phyloP scores from a whole-genome alignment of 2,113 vertebrate genomes.

The Cathartes aura region DNA sequence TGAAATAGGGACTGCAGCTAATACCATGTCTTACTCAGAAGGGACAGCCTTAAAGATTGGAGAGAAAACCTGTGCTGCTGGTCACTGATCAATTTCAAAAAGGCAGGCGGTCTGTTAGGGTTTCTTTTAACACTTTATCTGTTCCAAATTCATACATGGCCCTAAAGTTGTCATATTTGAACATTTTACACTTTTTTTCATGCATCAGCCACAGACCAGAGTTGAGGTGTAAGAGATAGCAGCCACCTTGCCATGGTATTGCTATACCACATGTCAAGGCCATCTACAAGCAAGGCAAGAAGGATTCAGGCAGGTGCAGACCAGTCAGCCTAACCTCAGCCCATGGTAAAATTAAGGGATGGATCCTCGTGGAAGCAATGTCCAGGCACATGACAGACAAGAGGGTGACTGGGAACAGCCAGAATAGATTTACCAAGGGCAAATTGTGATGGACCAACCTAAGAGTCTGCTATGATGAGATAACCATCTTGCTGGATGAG shows the following conservation, averaged over 20 bases:
- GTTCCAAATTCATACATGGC: not conserved
- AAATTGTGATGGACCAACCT: not conserved
- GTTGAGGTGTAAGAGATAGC: not conserved
- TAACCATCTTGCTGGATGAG: not conserved
- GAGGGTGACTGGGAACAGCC: not conserved
- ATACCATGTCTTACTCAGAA: not conserved
- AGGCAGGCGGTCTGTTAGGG: rapidly evolving
- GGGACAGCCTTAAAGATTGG: not conserved
- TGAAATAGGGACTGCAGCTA: not conserved
- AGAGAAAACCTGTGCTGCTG: not conserved
- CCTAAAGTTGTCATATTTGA: not conserved
- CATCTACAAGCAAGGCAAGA: not conserved
- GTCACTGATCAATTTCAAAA: not conserved
- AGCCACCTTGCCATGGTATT: not conserved
- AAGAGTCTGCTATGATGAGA: not conserved
- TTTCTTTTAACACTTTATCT: not conserved
- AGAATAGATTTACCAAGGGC: not conserved
- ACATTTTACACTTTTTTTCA: not conserved
- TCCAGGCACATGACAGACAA: not conserved
- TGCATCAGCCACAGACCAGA: not conserved
- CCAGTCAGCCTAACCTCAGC: not conserved
- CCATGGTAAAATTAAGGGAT: not conserved
- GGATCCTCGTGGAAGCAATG: not conserved
- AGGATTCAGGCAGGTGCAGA: not conserved
- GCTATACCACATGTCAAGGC: not conserved